Conservation (phyloP, 2,888 invertebrate genomes). For the Brenthis hecate region DNA sequence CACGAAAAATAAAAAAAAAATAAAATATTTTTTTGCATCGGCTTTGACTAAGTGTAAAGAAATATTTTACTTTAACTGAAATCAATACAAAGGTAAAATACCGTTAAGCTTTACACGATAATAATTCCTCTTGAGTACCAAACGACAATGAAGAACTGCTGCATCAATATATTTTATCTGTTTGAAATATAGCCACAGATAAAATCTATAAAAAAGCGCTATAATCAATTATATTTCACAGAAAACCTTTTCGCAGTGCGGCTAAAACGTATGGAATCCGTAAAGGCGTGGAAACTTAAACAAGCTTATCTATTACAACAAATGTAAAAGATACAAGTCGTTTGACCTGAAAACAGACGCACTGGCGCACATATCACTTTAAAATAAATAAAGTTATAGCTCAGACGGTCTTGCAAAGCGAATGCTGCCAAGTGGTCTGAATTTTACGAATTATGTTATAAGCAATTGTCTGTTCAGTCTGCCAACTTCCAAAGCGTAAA, state of each 20-base stretch:
- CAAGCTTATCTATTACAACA: slow-evolving; percentile 6
- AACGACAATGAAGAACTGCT: too few species aligned
- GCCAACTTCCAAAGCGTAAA: slow-evolving; percentile 15
- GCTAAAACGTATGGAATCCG: slow-evolving; percentile 1
- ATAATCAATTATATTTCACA: not conserved
- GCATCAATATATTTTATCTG: too few species aligned
- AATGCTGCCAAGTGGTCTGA: slow-evolving; percentile 12
- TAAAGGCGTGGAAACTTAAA: slow-evolving; percentile 10
- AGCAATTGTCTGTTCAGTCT: slow-evolving; percentile 10
- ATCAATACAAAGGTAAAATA: too few species aligned
- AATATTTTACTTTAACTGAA: too few species aligned
- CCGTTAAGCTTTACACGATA: too few species aligned
- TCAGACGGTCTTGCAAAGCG: not conserved
- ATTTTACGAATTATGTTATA: slow-evolving; percentile 2
- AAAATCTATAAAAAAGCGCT: not conserved
- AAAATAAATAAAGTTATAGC: slow-evolving; percentile 1
- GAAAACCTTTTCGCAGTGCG: slow-evolving; percentile 7
- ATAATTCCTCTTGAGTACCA: too few species aligned
- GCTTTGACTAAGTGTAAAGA: too few species aligned
- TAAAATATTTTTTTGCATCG: too few species aligned
- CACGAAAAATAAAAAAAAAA: too few species aligned
- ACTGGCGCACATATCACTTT: not conserved
- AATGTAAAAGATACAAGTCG: slow-evolving; percentile 8
- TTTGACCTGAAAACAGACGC: slow-evolving; percentile 11
- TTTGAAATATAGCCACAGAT: too few species aligned